Base-by-base conservation (phyloP, 1,140 invertebrate genomes). In the Cotesia vestalis region DNA sequence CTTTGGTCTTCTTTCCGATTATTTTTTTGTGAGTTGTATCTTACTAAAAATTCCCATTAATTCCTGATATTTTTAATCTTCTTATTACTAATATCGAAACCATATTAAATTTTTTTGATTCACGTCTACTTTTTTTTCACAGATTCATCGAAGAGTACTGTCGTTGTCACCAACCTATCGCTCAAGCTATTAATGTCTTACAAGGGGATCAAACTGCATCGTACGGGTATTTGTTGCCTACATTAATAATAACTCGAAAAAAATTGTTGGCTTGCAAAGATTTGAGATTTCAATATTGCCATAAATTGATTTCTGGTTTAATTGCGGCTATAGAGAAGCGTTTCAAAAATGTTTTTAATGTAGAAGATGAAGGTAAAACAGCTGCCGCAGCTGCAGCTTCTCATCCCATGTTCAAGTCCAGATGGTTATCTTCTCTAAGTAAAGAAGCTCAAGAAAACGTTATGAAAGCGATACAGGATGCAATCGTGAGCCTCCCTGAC, bases 371-470 rank as follows among this genome's bases (percentile, higher is more conserved):
- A 5, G 35, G 63, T 17, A 14, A 52, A 35, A 35, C 52, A 34
- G 70, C 61, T 4, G 70, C 60, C 2, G 63, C 66, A 36, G 70
- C 70, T 64, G 70, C 70, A 9, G 4, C 52, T 2, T 27, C 51
- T 4, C 17, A 71, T 40, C 70, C 70, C 11, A 59, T n/a, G 34
- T 71, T 71, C 34, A 71, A 71, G 55, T 12, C 20, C 17, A 55
- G n/a, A n/a, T n/a, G n/a, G n/a, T n/a, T n/a, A n/a, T n/a, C n/a
- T n/a, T n/a, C n/a, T n/a, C n/a, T n/a, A 3, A 4, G 34, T 36
- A 46, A 20, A n/a, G 40, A 4, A 8, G 34, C 34, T 6, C 59
- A 71, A 55, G 12, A n/a, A 4, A 55, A 55, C 12, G 53, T 55
- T 14, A 55, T 14, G 53, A n/a, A 55, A 55, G 53, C 53, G 8